Conservation (phyloP, 2,888 invertebrate genomes). For the Brenthis hecate region DNA sequence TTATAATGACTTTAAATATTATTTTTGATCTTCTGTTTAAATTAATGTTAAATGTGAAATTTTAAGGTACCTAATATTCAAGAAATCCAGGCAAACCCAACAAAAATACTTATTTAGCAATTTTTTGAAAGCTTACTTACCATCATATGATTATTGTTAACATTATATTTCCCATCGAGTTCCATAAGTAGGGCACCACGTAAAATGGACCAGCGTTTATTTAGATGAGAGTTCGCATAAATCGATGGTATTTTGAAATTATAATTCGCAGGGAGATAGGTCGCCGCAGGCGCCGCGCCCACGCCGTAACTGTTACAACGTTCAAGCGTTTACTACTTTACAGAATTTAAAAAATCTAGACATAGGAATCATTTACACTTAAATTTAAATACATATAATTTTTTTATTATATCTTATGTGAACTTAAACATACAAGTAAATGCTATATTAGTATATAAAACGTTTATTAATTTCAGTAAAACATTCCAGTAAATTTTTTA, state of each 20-base stretch:
- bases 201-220: constrained; percentile 73
- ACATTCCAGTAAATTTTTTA: too few relatives aligned
- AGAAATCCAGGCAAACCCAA: too few relatives aligned
- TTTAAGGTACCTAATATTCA: too few relatives aligned
- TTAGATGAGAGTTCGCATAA: constrained; percentile 77
- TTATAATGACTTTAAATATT: too few relatives aligned
- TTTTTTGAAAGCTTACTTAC: neutral
- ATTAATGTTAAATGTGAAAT: too few relatives aligned
- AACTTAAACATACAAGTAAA: too few relatives aligned
- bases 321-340: constrained; percentile 14
- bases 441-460: too few relatives aligned
- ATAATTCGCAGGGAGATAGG: constrained; percentile 78
- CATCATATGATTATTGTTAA: neutral
- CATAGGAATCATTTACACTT: neutral
- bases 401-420: neutral
- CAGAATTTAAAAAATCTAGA: constrained; percentile 5
- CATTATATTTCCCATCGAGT: constrained; percentile 19
- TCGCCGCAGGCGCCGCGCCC: constrained; percentile 74
- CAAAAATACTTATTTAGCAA: too few relatives aligned
- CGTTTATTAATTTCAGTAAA: too few relatives aligned
- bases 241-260: constrained; percentile 80
- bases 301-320: constrained; percentile 46
- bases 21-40: too few relatives aligned
- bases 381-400: neutral
- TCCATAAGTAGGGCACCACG: constrained; percentile 41